These are phyloP conservation scores for Choloepus hoffmanni DNA, from an alignment of 2,113 vertebrate species.

Conservation along the genomic window DNA sequence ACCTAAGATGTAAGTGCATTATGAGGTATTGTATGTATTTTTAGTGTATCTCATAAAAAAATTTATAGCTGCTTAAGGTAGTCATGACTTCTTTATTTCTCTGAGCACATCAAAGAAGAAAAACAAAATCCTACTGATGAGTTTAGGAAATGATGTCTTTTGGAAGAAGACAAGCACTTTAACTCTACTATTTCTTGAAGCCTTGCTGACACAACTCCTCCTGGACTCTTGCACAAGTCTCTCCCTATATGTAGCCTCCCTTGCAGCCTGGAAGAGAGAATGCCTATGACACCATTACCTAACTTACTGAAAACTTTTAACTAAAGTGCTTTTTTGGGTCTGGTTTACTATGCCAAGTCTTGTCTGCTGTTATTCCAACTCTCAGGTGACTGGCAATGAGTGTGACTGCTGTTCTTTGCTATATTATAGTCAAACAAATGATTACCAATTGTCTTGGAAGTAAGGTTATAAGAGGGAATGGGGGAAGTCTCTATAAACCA, in stretches of 20 bases:
- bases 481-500: background rate
- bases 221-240: background rate
- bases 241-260: background rate
- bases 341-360: background rate
- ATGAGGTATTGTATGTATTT: constrained; percentile 72
- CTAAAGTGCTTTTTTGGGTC: background rate
- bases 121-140: constrained; percentile 56
- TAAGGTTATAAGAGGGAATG: background rate
- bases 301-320: background rate
- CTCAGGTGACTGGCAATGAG: background rate
- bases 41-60: constrained; percentile 72
- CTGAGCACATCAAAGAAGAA: constrained; percentile 41
- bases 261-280: background rate
- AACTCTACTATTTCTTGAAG: constrained; percentile 3
- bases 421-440: background rate
- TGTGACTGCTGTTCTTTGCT: background rate
- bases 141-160: constrained; percentile 39
- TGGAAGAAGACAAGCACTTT: constrained; percentile 26
- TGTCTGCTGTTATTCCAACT: background rate
- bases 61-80: constrained; percentile 57
- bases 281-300: background rate
- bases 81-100: constrained; percentile 69
- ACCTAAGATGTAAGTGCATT: constrained; percentile 67
- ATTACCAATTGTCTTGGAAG: background rate
- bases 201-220: background rate